These are phyloP conservation scores for Drosophila mulleri DNA, from an alignment of 2,888 invertebrate genomes.

Conservation along the genomic window DNA sequence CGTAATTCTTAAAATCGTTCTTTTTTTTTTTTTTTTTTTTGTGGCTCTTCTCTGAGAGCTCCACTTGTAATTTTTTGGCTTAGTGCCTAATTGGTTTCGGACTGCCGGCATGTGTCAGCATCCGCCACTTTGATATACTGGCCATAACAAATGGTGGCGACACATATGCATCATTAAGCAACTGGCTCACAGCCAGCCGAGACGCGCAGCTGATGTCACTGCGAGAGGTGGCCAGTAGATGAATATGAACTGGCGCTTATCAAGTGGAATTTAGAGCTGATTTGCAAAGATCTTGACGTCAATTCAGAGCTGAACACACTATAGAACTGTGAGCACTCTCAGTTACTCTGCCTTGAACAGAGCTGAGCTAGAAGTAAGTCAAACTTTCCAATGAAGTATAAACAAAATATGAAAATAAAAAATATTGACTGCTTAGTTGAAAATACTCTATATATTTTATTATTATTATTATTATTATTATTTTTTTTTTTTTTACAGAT, in stretches of 20 bases:
- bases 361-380: not conserved
- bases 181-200: conserved; percentile 63
- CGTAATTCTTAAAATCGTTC: not conserved
- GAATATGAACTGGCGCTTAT: not conserved
- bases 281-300: not conserved
- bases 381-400: not conserved
- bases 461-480: no score
- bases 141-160: conserved; percentile 61
- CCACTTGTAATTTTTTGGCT: conserved; percentile 59
- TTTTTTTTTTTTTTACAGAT: no score
- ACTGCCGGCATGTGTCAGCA: conserved; percentile 34
- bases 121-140: conserved; percentile 49
- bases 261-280: not conserved
- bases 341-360: no score
- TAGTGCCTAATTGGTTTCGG: conserved; percentile 70
- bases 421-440: no score
- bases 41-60: not conserved
- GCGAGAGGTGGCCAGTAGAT: not conserved
- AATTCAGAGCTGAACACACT: no score
- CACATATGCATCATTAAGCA: conserved; percentile 74
- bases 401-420: no score
- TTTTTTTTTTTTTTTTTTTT: not conserved
- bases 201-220: conserved; percentile 11
- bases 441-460: no score
- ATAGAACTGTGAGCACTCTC: not conserved